These are phyloP conservation scores for Lampropteryx suffumata DNA, from an alignment of 2,888 invertebrate species.

Conservation along the genomic window DNA sequence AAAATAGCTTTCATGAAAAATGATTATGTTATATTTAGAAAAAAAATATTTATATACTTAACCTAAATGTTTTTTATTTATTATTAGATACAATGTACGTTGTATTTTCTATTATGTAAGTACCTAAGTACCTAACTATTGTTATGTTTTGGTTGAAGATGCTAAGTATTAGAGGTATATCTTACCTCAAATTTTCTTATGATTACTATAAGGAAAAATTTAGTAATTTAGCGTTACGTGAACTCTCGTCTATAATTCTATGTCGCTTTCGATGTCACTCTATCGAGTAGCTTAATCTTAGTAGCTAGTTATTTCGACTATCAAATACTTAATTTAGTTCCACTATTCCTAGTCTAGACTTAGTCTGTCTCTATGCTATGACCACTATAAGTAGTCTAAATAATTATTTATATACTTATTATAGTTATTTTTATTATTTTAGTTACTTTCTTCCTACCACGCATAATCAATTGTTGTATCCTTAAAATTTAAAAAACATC, in stretches of 20 bases:
- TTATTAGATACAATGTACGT: too few species aligned
- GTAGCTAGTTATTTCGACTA: constrained; percentile 15
- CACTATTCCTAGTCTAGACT: constrained; percentile 10
- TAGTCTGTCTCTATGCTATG: constrained; percentile 8
- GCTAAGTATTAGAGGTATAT: constrained; percentile 40
- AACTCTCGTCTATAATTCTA: constrained; percentile 69
- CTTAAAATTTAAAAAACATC: background rate
- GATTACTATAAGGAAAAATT: constrained; percentile 74
- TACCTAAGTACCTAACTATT: too few species aligned
- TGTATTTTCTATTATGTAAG: too few species aligned
- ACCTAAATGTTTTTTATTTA: too few species aligned
- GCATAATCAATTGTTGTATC: background rate
- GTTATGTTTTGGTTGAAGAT: constrained; percentile 40
- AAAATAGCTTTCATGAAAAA: too few species aligned
- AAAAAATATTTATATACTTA: too few species aligned
- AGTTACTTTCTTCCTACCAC: background rate
- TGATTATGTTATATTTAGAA: too few species aligned
- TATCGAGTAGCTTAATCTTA: constrained; percentile 44
- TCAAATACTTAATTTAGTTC: constrained; percentile 23
- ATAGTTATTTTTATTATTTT: too few species aligned
- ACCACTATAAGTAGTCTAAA: constrained; percentile 19
- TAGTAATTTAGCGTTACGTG: constrained; percentile 65
- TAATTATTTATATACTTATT: too few species aligned
- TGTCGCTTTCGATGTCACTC: constrained; percentile 76
- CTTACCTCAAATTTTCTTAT: constrained; percentile 73